Conservation (phyloP, 2,113 vertebrate genomes). For the Lucifuga dentata region DNA sequence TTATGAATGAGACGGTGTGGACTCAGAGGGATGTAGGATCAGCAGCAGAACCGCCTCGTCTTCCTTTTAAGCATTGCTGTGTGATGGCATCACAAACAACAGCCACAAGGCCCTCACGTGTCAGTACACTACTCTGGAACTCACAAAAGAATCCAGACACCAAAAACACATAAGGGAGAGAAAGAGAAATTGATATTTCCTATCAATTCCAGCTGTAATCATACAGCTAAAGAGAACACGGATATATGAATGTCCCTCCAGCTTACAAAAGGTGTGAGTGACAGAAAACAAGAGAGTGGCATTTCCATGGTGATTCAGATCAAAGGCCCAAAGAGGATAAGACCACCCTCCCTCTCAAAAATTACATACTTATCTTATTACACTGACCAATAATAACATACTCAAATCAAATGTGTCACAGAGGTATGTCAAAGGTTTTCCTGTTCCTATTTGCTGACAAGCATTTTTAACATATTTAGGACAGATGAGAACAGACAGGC, state of each 20-base stretch:
- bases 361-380: neutral
- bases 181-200: slow-evolving; percentile 29
- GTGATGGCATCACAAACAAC: slow-evolving; percentile 43
- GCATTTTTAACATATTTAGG: neutral
- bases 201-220: neutral
- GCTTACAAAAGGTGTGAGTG: neutral
- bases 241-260: neutral
- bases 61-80: slow-evolving; percentile 58
- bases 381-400: neutral
- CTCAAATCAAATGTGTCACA: neutral
- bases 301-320: slow-evolving; percentile 40
- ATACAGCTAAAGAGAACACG: too few relatives aligned
- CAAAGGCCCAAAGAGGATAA: neutral
- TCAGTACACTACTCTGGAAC: slow-evolving; percentile 22
- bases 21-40: slow-evolving; percentile 23
- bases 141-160: slow-evolving; percentile 26
- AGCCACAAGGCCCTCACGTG: slow-evolving; percentile 41
- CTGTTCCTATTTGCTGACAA: neutral
- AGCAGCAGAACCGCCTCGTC: slow-evolving; percentile 21
- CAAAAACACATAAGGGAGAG: slow-evolving; percentile 22
- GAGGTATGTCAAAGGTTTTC: neutral
- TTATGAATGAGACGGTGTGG: slow-evolving; percentile 10
- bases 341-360: neutral
- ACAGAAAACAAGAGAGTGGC: neutral
- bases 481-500: neutral